These are phyloP conservation scores for Todiramphus saurophagus DNA, from an alignment of 2,113 vertebrate genomes.

Conservation along the genomic window DNA sequence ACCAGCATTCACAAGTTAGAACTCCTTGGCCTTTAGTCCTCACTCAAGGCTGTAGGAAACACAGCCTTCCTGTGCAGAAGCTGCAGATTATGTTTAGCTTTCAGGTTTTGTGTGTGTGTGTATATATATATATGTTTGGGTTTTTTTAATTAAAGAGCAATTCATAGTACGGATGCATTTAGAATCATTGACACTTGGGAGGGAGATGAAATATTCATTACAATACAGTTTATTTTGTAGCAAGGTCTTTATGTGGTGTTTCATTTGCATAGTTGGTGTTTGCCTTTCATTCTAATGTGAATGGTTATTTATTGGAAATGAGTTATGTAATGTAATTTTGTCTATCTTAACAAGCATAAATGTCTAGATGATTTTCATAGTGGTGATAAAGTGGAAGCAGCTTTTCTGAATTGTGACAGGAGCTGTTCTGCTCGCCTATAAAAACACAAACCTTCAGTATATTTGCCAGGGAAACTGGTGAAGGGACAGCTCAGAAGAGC, in stretches of 20 bases:
- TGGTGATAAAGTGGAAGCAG: not conserved
- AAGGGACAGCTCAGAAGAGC: not conserved
- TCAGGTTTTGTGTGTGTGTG: not conserved
- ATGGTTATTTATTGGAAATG: conserved; percentile 8
- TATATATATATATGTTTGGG: not conserved
- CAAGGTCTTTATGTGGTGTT: not conserved
- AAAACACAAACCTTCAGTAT: not conserved
- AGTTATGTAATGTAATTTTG: not conserved
- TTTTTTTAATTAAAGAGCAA: not conserved
- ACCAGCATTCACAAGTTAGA: not conserved
- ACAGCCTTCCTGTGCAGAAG: not conserved
- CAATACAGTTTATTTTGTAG: not conserved
- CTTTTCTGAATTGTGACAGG: not conserved
- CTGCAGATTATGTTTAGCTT: not conserved
- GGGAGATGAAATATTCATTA: not conserved
- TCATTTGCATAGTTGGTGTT: not conserved
- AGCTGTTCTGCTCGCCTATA: not conserved
- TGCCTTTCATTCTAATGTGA: not conserved
- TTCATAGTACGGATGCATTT: not conserved
- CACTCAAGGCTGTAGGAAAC: not conserved
- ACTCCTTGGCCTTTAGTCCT: not conserved
- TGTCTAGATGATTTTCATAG: not conserved
- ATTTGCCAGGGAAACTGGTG: not conserved
- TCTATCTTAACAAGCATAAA: not conserved
- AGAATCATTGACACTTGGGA: not conserved